These are phyloP conservation scores for Centropus unirufus DNA, from an alignment of 2,113 vertebrate genomes.

Conservation along the genomic window DNA sequence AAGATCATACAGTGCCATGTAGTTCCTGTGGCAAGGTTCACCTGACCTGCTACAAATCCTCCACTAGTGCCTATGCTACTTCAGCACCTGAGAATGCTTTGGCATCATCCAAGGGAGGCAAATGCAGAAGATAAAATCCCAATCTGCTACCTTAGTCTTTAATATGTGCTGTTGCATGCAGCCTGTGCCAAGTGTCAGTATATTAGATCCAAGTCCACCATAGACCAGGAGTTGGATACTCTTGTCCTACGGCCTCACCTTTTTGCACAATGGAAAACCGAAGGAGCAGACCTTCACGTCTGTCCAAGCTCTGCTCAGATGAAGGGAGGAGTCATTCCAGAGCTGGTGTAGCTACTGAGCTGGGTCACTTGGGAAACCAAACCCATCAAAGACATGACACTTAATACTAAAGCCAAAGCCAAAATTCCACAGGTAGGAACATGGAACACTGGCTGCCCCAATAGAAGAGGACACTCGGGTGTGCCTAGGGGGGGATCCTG, in stretches of 20 bases:
- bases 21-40: background rate
- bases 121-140: background rate
- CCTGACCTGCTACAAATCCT: background rate
- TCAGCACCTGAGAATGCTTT: background rate
- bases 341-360: background rate
- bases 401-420: conserved; percentile 1
- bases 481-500: background rate
- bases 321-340: background rate
- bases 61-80: background rate
- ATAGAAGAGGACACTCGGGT: background rate
- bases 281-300: background rate
- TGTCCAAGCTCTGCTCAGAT: background rate
- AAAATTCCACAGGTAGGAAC: background rate
- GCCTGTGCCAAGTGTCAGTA: background rate
- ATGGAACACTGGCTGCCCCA: background rate
- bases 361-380: background rate
- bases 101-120: background rate
- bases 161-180: background rate
- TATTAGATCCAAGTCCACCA: background rate
- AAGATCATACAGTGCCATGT: background rate
- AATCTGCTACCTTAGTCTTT: background rate
- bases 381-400: background rate
- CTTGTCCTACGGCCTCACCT: background rate
- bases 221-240: background rate
- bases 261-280: background rate